Base-by-base conservation (phyloP, 2,113 vertebrate genomes). In the Odobenus rosmarus region DNA sequence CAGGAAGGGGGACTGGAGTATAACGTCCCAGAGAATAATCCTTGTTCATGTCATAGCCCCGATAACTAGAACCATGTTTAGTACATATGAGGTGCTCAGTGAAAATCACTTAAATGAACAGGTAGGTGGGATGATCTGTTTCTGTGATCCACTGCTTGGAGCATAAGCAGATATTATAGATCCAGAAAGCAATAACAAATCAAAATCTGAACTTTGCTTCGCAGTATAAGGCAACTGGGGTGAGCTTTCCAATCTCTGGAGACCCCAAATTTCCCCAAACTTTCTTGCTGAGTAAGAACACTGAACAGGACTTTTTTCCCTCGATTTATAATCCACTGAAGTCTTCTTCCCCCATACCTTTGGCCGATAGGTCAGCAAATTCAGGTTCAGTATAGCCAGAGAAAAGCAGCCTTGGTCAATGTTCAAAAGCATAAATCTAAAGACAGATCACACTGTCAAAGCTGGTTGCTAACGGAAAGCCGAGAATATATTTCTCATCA, bases 361-460 rank as follows among this genome's bases (percentile, higher is more conserved):
- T 81, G 55, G 19, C 55, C 33, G 87, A 7, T 59, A 57, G 81
- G 55, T 87, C 77, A 93, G 53, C 39, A 88, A 96, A 96, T 93
- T 88, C 39, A n/a, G 80, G 31, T 26, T 90, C 62, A 71, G 46
- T 21, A 39, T 0, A 90, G 23, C 18, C 46, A 79, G 79, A 81
- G 49, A 89, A 89, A 95, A 84, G 49, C n/a, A 84, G 31, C 53
- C 88, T 89, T 92, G 24, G 59, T 95, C 57, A 81, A 6, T 88
- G 57, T 83, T 93, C 53, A 90, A 95, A 96, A 83, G 42, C 61
- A 87, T 90, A 92, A 86, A 90, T 94, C 84, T 80, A 90, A 95
- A 96, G 62, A 96, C 10, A 67, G 64, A 93, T 81, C 46, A 85
- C 69, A 13, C 31, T 85, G 96, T 84, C 86, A 90, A 95, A 92